Percentiles rank a stretch among this genome's conserved stretches.
Conservation (phyloP, 64 coral and sea anemone genomes). For the Cladopsammia gracilis region DNA sequence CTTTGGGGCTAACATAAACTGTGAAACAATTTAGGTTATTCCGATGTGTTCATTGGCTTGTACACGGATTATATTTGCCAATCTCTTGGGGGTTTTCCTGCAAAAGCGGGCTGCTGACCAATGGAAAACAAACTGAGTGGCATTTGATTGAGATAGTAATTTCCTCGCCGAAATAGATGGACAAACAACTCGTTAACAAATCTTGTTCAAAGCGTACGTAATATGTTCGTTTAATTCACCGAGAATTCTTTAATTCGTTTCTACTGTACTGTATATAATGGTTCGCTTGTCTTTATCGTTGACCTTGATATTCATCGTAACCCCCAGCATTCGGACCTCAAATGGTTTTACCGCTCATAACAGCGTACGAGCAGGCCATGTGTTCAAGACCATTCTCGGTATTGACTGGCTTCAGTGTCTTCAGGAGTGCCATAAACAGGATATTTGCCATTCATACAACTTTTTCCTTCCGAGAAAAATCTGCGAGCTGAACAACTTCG, state of each 20-base stretch:
- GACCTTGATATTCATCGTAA: background rate
- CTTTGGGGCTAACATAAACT: too few relatives aligned
- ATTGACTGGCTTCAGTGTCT: constrained; percentile 9
- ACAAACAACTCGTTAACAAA: too few relatives aligned
- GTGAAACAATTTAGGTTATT: too few relatives aligned
- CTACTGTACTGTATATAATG: background rate
- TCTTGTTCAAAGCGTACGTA: too few relatives aligned
- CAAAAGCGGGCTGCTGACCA: too few relatives aligned
- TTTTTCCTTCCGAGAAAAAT: background rate
- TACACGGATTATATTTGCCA: too few relatives aligned
- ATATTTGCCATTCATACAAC: background rate
- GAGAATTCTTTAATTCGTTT: background rate
- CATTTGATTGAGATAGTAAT: too few relatives aligned
- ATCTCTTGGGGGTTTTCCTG: background rate
- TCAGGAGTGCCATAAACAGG: constrained; percentile 1
- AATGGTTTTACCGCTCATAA: background rate
- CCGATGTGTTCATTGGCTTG: too few relatives aligned
- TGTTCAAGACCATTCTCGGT: background rate
- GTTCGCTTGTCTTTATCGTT: background rate
- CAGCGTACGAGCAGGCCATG: background rate
- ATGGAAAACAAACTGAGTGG: too few relatives aligned
- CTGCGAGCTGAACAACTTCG: constrained; percentile 5
- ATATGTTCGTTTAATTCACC: background rate
- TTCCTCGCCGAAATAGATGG: too few relatives aligned
- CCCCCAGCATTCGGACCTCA: background rate